Base-by-base conservation (phyloP, 2,888 invertebrate species). In the Choreutis nemorana region DNA sequence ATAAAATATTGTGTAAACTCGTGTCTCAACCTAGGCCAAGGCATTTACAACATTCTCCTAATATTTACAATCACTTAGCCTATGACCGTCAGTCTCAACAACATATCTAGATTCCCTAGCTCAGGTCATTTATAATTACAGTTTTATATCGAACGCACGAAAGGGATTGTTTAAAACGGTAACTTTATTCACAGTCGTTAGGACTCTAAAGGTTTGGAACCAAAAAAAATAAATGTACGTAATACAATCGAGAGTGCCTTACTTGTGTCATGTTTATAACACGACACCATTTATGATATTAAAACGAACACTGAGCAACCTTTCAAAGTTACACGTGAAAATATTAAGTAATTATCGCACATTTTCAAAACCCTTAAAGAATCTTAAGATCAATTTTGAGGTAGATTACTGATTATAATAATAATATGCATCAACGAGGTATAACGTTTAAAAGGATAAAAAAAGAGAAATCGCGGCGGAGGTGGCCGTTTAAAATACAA, bases 381-480 rank as follows among this genome's bases (percentile, higher is more conserved):
- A 63, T 64, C 73, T 72, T 77, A 77, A 77, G 73, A 77, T 78
- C 75, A 75, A 73, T 57, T 66, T 67, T 75, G 77, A 78, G 77
- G 77, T 78, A 78, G 77, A 72, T 55, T 62, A 61, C 53, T 59
- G 66, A 51, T 71, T 70, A 68, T 62, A n/a, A n/a, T n/a, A n/a
- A 64, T 65, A 73, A 68, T 60, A 75, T 75, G 73, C 66, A 66
- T 71, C 55, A 56, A 68, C 59, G 75, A 75, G 75, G 75, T 75
- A 75, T n/a, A n/a, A n/a, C n/a, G n/a, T n/a, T n/a, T n/a, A n/a
- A n/a, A n/a, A n/a, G n/a, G n/a, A n/a, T n/a, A n/a, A n/a, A n/a
- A n/a, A n/a, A n/a, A n/a, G n/a, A n/a, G n/a, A n/a, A n/a, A n/a
- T n/a, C n/a, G n/a, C n/a, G n/a, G n/a, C n/a, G n/a, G n/a, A n/a